phyloP scores from a whole-genome alignment of 2,797 vertebrate species.

The Allobates femoralis region DNA sequence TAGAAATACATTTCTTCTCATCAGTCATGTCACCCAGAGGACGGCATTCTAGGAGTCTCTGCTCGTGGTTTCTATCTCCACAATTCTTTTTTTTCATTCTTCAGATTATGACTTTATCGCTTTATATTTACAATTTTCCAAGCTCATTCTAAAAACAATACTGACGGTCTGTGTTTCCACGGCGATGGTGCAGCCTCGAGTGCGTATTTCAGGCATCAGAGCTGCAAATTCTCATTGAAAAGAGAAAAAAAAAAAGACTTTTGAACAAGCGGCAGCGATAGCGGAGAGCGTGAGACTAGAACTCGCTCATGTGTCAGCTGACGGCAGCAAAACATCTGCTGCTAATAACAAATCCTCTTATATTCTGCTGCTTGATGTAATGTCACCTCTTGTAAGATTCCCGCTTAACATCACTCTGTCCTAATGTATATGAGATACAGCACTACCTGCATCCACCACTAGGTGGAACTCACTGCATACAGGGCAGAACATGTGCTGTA shows the following conservation, averaged over 20 bases:
- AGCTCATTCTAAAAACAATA: background rate
- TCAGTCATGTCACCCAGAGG: no score
- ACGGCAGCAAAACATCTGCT: background rate
- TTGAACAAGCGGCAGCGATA: background rate
- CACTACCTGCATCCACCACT: background rate
- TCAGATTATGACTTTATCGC: background rate
- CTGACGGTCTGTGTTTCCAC: conserved; percentile 9
- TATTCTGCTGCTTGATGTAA: background rate
- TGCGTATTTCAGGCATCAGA: background rate
- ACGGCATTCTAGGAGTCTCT: no score
- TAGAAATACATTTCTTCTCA: no score
- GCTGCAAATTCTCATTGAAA: background rate
- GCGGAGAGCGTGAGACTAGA: background rate
- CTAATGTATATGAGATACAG: rapidly evolving
- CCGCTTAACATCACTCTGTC: background rate
- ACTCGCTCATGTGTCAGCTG: background rate
- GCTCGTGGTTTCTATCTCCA: background rate
- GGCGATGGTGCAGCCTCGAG: background rate
- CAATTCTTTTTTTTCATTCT: no score
- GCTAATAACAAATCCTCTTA: background rate
- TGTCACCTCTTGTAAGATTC: background rate
- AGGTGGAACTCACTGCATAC: background rate
- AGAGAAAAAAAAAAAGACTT: background rate
- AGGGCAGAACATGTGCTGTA: background rate
- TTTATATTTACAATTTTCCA: background rate